Evolutionary conservation across 2,113 vertebrate species (phyloP).

Genomic region (Glaucidium brasilianum): DNA sequence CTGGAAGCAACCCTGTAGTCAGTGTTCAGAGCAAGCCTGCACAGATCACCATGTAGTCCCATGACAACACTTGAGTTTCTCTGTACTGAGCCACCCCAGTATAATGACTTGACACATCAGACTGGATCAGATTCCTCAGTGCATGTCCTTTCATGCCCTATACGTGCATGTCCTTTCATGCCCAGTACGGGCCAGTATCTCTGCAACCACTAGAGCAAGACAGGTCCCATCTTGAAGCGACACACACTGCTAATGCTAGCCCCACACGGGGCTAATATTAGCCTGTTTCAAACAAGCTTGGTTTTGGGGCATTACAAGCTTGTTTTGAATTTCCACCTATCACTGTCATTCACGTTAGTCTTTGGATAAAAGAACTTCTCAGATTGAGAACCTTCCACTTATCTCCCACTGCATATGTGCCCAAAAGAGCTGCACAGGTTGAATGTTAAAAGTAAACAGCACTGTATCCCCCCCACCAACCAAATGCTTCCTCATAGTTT

Average conservation of each 20-base stretch:
- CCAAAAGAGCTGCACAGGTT: background rate
- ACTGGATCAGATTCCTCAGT: background rate
- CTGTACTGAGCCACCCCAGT: background rate
- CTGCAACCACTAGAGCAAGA: background rate
- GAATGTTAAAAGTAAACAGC: background rate
- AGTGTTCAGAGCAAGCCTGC: background rate
- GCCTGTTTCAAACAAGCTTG: background rate
- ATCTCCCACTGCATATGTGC: background rate
- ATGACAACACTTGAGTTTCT: background rate
- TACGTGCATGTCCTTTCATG: background rate
- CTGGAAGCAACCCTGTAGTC: background rate
- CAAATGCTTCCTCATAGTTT: background rate
- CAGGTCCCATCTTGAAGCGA: background rate
- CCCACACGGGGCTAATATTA: background rate
- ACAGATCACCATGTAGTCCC: background rate
- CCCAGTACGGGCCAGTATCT: fast-evolving
- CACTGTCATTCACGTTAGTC: background rate
- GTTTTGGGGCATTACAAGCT: background rate
- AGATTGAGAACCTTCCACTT: background rate
- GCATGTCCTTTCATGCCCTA: background rate
- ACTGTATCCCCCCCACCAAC: background rate
- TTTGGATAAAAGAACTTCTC: background rate
- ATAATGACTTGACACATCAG: background rate
- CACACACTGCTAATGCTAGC: fast-evolving
- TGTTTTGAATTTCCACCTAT: background rate